A percentile compares a stretch with the other conserved stretches of the same genome.
Conservation (phyloP, 35 echinoderm and acorn worm genomes). For the Acanthaster planci region DNA sequence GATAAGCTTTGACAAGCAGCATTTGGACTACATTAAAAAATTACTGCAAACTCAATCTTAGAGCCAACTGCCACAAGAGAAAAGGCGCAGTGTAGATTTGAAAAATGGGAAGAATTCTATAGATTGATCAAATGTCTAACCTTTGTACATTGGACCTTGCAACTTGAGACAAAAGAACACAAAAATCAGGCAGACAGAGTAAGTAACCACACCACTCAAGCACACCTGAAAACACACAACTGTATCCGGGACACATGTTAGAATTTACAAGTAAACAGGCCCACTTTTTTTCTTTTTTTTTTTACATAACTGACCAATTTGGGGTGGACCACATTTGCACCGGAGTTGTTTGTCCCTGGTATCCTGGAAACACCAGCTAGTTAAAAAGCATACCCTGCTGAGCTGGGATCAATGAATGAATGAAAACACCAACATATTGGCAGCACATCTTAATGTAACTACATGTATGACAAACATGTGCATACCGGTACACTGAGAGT, state of each 20-base stretch:
- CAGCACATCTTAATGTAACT: no score
- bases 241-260: constrained; percentile 33
- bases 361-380: neutral
- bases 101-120: neutral
- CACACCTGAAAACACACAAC: constrained; percentile 24
- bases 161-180: constrained; percentile 7
- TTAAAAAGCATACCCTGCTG: constrained; percentile 8
- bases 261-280: constrained; percentile 19
- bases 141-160: constrained; percentile 1
- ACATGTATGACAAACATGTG: no score
- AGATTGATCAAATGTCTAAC: neutral
- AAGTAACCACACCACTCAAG: neutral
- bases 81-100: no score
- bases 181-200: no score
- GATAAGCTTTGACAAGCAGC: no score
- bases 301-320: neutral
- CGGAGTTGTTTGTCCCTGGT: constrained; percentile 20
- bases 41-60: no score
- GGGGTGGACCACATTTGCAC: neutral
- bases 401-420: neutral
- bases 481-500: no score
- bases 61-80: no score
- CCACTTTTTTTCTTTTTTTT: neutral
- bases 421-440: no score
- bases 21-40: no score